Percentiles rank a stretch among this genome's conserved stretches.
Evolutionary conservation across 2,113 vertebrate species (phyloP).

Genomic region (Perca schrenkii): DNA sequence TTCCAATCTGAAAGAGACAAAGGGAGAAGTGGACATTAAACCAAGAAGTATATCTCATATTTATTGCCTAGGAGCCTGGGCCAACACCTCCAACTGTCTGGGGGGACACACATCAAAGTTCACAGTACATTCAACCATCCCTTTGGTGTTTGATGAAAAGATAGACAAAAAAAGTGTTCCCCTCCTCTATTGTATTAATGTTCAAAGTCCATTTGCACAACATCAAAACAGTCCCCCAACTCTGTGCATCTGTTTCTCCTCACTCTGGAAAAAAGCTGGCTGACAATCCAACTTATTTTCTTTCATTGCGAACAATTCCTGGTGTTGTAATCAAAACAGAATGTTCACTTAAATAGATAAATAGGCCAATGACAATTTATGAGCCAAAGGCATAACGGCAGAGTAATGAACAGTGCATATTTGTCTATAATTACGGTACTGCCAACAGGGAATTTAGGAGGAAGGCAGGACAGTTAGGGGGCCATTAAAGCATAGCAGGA

Average conservation of each 20-base stretch:
- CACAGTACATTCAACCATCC: slow-evolving; percentile 55
- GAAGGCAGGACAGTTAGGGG: slow-evolving; percentile 53
- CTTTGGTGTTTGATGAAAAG: slow-evolving; percentile 65
- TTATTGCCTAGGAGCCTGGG: slow-evolving; percentile 43
- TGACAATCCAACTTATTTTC: slow-evolving; percentile 60
- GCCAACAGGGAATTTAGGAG: slow-evolving; percentile 67
- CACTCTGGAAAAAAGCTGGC: slow-evolving; percentile 54
- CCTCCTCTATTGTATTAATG: slow-evolving; percentile 70
- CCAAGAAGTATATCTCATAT: slow-evolving; percentile 44
- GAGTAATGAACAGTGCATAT: slow-evolving; percentile 76
- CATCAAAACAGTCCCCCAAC: slow-evolving; percentile 64
- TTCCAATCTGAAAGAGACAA: slow-evolving; percentile 88
- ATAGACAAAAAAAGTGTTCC: slow-evolving; percentile 42
- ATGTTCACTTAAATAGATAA: slow-evolving; percentile 74
- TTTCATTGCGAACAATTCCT: slow-evolving; percentile 71
- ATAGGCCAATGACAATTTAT: slow-evolving; percentile 59
- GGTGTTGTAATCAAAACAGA: slow-evolving; percentile 77
- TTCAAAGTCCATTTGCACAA: slow-evolving; percentile 74
- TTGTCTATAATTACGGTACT: slow-evolving; percentile 78
- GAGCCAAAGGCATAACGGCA: slow-evolving; percentile 65
- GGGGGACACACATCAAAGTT: slow-evolving; percentile 70
- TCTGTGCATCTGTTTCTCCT: slow-evolving; percentile 78
- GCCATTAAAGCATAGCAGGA: slow-evolving; percentile 68
- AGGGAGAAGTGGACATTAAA: slow-evolving; percentile 51
- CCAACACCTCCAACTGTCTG: slow-evolving; percentile 55